A percentile compares a stretch with the other conserved stretches of the same genome.
Conservation (phyloP, 2,888 invertebrate species). For the Crocallis elinguaria region DNA sequence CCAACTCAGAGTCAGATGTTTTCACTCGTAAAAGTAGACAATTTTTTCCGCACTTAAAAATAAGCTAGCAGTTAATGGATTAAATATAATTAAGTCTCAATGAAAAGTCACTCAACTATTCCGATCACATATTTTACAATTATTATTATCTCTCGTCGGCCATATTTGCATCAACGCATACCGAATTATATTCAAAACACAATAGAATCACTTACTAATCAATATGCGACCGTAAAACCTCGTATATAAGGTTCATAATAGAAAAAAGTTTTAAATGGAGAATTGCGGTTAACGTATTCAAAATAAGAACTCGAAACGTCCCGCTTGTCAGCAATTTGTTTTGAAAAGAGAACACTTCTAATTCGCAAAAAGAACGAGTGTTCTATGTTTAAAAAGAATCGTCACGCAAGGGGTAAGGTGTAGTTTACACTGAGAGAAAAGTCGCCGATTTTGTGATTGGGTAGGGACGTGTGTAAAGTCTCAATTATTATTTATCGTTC, state of each 20-base stretch:
- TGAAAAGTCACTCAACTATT: slow-evolving; percentile 43
- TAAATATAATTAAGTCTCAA: too few species aligned
- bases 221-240: slow-evolving; percentile 37
- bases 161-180: slow-evolving; percentile 75
- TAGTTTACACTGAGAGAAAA: slow-evolving; percentile 34
- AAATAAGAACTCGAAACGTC: slow-evolving; percentile 74
- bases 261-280: background rate
- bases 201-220: slow-evolving; percentile 30
- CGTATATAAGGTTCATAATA: slow-evolving; percentile 37
- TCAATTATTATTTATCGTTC: too few species aligned
- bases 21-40: too few species aligned
- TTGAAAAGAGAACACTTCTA: slow-evolving; percentile 83
- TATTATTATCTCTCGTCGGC: slow-evolving; percentile 74
- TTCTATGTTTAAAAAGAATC: slow-evolving; percentile 81
- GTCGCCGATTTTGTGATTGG: too few species aligned
- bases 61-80: too few species aligned
- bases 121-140: slow-evolving; percentile 65
- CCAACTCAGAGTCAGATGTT: too few species aligned
- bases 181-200: slow-evolving; percentile 67
- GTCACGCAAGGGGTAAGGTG: slow-evolving; percentile 73
- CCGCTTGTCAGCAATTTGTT: slow-evolving; percentile 84
- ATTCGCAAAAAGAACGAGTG: slow-evolving; percentile 80
- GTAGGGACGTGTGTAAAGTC: too few species aligned
- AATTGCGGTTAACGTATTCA: slow-evolving; percentile 67
- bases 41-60: too few species aligned